A percentile compares a stretch with the other conserved stretches of the same genome.
Conservation (phyloP, 1,140 invertebrate genomes). For the Marisa cornuarietis region DNA sequence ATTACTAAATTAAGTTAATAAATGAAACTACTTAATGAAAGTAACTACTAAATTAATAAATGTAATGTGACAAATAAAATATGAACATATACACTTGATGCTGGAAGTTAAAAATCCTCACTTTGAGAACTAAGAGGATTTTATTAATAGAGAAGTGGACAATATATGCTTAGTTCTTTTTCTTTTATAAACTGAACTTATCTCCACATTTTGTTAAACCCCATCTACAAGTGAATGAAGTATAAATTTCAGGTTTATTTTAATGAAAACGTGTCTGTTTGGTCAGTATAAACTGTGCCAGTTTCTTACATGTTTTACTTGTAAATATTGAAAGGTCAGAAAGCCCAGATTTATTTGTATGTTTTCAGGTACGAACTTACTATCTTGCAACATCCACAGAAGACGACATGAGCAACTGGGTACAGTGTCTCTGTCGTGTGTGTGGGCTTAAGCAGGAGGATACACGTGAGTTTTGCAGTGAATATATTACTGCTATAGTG, state of each 20-base stretch:
- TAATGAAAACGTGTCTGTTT: background rate
- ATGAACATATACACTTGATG: background rate
- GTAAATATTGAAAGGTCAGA: background rate
- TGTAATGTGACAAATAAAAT: background rate
- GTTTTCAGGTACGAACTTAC: slow-evolving; percentile 75
- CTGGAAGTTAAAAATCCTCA: too few relatives aligned
- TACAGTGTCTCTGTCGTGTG: slow-evolving; percentile 90
- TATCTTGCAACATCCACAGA: slow-evolving; percentile 91
- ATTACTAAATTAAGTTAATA: background rate
- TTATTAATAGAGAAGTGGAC: too few relatives aligned
- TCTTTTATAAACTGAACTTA: too few relatives aligned
- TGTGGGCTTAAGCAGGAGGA: slow-evolving; percentile 86
- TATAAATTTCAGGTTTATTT: background rate
- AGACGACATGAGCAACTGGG: slow-evolving; percentile 93
- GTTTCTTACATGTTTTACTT: background rate
- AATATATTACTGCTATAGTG: background rate
- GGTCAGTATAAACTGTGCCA: background rate
- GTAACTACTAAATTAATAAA: background rate
- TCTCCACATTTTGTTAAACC: too few relatives aligned
- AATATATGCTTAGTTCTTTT: too few relatives aligned
- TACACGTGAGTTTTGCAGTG: slow-evolving; percentile 60
- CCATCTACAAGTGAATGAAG: too few relatives aligned
- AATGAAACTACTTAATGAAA: too few relatives aligned
- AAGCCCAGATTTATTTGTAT: background rate
- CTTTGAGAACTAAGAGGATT: too few relatives aligned